phyloP scores from a whole-genome alignment of 2,113 vertebrate genomes.

The Chitala chitala region DNA sequence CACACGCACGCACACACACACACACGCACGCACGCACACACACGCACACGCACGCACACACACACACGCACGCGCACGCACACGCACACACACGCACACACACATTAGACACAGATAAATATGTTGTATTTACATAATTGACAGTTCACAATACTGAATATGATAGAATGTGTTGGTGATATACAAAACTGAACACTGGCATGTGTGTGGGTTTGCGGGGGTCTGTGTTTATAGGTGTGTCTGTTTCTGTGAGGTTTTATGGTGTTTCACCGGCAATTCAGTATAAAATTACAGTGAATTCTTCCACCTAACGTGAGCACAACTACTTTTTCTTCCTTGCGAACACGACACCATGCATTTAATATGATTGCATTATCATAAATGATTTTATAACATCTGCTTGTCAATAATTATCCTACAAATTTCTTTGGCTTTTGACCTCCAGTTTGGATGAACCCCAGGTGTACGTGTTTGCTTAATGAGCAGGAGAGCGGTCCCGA shows the following conservation, averaged over 20 bases:
- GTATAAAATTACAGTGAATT: background rate
- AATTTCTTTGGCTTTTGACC: slow-evolving; percentile 53
- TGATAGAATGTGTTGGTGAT: too few species aligned
- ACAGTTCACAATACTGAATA: too few species aligned
- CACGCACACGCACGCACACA: too few species aligned
- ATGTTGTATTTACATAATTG: too few species aligned
- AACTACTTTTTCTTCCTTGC: slow-evolving; percentile 12
- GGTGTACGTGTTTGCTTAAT: slow-evolving; percentile 62
- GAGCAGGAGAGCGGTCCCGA: slow-evolving; percentile 35
- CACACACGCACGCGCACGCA: too few species aligned
- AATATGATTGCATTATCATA: slow-evolving; percentile 69
- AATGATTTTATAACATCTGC: slow-evolving; percentile 70
- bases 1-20: too few species aligned
- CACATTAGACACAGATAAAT: too few species aligned
- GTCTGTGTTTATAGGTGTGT: background rate
- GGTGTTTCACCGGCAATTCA: background rate
- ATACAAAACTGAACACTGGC: too few species aligned
- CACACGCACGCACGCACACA: too few species aligned
- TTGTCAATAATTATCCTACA: slow-evolving; percentile 64
- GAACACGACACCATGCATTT: slow-evolving; percentile 51
- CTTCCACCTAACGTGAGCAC: slow-evolving; percentile 14
- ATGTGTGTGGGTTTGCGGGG: background rate
- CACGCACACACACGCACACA: too few species aligned
- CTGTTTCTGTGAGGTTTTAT: background rate
- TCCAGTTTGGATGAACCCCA: slow-evolving; percentile 56